Base-by-base conservation (phyloP, 2,888 invertebrate genomes). In the Tetrapedia diversipes region DNA sequence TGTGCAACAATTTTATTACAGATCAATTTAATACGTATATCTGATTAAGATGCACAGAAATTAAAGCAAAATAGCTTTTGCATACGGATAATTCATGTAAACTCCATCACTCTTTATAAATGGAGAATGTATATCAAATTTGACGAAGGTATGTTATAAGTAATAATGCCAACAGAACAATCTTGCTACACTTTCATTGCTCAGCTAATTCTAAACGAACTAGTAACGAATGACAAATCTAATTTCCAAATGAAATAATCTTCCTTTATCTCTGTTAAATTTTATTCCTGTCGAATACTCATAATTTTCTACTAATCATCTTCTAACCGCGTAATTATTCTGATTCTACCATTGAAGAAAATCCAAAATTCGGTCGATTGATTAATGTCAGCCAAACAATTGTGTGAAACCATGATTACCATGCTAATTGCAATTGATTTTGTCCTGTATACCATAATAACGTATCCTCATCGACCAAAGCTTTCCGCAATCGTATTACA, bases 1-100 rank as follows among this genome's bases (percentile, higher is more conserved):
- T 75, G 77, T 75, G 69, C 75, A 75, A 66, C 47, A 59, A 77
- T 69, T 69, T 29, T 64, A 69, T 75, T 70, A 77, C 77, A 77
- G 75, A 75, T 75, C 69, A 47, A 37, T 37, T 47, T 57, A n/a
- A n/a, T n/a, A n/a, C n/a, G n/a, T n/a, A n/a, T n/a, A n/a, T n/a
- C n/a, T n/a, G n/a, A n/a, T n/a, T n/a, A n/a, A n/a, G 22, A 14
- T 24, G 7, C 14, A 16, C 6, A 16, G 24, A 7, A 47, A 14
- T 24, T 14, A 24, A 14, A 7, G 11, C 14, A 47, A 47, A 47
- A 16, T 47, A 22, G 11, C 14, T 22, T 6, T 32, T 32, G 6
- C 32, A 6, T 32, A 32, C 32, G 6, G n/a, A n/a, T n/a, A n/a
- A n/a, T n/a, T n/a, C n/a, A n/a, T n/a, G n/a, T n/a, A n/a, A n/a